Percentiles rank a stretch among this genome's conserved stretches.
phyloP scores from a whole-genome alignment of 2,797 vertebrate species.

The Zalophus californianus region DNA sequence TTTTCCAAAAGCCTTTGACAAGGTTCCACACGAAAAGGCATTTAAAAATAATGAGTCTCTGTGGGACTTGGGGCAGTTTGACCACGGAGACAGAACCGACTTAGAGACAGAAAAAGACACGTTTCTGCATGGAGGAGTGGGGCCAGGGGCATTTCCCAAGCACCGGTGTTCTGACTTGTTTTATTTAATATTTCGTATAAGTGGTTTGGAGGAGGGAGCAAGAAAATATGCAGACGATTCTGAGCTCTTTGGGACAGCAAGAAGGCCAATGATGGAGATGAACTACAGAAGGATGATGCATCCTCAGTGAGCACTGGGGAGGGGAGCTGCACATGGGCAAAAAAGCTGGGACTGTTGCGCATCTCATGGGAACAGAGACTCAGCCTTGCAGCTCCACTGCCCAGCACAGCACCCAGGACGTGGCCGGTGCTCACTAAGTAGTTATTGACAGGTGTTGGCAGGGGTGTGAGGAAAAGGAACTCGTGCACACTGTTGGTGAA shows the following conservation, averaged over 20 bases:
- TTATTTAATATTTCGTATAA: conserved; percentile 29
- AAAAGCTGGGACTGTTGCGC: neutral
- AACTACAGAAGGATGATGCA: neutral
- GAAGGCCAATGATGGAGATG: neutral
- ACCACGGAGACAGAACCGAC: conserved; percentile 9
- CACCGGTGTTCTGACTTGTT: neutral
- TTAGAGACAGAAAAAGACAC: conserved; percentile 49
- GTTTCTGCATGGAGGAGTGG: neutral
- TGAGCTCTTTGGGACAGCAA: neutral
- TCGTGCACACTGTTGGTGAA: too few relatives aligned
- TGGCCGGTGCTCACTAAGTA: neutral
- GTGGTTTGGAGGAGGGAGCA: neutral
- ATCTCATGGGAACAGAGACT: neutral
- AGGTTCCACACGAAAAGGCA: conserved; percentile 67
- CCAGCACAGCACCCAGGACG: neutral
- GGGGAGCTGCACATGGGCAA: neutral
- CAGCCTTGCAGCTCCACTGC: too few relatives aligned
- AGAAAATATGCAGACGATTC: neutral
- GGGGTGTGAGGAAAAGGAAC: neutral
- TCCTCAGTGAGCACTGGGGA: neutral
- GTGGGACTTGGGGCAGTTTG: conserved; percentile 60
- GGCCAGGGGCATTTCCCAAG: neutral
- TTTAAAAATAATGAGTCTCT: conserved; percentile 78
- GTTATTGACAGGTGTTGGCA: neutral
- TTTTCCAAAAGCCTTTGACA: conserved; percentile 66